Conservation (phyloP, 1,140 invertebrate species). For the Trigoniulus corallinus region DNA sequence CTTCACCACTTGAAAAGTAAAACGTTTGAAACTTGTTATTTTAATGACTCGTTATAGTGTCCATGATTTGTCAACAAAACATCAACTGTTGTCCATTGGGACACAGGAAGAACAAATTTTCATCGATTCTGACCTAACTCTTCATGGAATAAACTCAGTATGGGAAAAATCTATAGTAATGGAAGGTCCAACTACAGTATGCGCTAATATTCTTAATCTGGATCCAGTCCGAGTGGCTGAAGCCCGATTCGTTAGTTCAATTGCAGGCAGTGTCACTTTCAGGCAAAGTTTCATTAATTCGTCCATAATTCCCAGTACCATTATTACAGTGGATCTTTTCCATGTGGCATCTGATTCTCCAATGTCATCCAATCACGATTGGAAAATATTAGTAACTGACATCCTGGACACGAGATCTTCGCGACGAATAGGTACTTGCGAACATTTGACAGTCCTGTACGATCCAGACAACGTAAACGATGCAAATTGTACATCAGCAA, state of each 20-base stretch:
- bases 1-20: background rate
- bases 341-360: conserved; percentile 25
- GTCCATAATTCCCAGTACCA: conserved; percentile 41
- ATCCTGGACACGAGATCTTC: conserved; percentile 45
- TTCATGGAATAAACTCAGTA: conserved; percentile 20
- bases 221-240: conserved; percentile 36
- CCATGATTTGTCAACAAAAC: background rate
- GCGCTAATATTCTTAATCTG: conserved; percentile 19
- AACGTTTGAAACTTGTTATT: background rate
- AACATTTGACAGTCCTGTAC: conserved; percentile 65
- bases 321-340: conserved; percentile 48
- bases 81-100: background rate
- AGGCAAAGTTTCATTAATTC: conserved; percentile 24
- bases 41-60: background rate
- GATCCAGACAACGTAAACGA: conserved; percentile 56
- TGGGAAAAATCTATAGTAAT: conserved; percentile 23
- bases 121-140: conserved; percentile 10
- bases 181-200: conserved; percentile 14
- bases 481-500: conserved; percentile 22
- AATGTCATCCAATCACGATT: conserved; percentile 50
- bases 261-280: conserved; percentile 66
- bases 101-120: background rate
- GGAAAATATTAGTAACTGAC: conserved; percentile 80
- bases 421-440: conserved; percentile 33
- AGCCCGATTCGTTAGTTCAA: conserved; percentile 55